These are phyloP conservation scores for Yponomeuta evonymella DNA, from an alignment of 2,888 invertebrate species.

Conservation along the genomic window DNA sequence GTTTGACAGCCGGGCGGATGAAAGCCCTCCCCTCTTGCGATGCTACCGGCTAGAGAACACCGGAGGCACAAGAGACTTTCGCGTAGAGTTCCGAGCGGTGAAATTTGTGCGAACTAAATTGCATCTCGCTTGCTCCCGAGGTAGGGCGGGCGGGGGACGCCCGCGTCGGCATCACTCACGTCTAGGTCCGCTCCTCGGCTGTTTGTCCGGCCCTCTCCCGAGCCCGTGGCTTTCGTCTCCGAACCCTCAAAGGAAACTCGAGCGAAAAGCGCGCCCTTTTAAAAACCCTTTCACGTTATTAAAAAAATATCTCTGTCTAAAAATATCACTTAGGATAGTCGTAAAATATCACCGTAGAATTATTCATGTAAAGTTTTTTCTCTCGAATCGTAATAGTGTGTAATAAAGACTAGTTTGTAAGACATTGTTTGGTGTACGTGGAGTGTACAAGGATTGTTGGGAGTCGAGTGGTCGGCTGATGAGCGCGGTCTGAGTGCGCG, in stretches of 20 bases:
- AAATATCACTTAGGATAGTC: constrained; percentile 8
- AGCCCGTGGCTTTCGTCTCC: constrained; percentile 10
- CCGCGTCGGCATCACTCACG: constrained; percentile 65
- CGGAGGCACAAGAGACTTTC: constrained; percentile 68
- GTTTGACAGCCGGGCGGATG: constrained; percentile 33
- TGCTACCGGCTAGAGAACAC: constrained; percentile 44
- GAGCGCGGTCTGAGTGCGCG: constrained; percentile 32
- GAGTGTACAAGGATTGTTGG: constrained; percentile 13
- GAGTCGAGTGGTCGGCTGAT: constrained; percentile 37
- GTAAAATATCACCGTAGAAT: constrained; percentile 1
- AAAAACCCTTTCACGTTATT: neutral
- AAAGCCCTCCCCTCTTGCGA: constrained; percentile 59
- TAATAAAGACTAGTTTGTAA: constrained; percentile 15
- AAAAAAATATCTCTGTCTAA: constrained; percentile 9
- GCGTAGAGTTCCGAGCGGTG: constrained; percentile 60
- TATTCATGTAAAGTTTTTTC: constrained; percentile 8
- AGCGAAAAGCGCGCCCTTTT: constrained; percentile 8
- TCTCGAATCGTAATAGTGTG: neutral
- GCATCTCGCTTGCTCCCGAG: constrained; percentile 69
- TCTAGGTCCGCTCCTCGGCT: constrained; percentile 60
- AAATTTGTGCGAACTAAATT: constrained; percentile 57
- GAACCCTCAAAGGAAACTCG: constrained; percentile 9
- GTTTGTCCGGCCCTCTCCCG: constrained; percentile 70
- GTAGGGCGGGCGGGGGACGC: constrained; percentile 62
- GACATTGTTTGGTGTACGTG: constrained; percentile 12